Conservation (phyloP, 2,113 vertebrate genomes). For the Eolophus roseicapilla region DNA sequence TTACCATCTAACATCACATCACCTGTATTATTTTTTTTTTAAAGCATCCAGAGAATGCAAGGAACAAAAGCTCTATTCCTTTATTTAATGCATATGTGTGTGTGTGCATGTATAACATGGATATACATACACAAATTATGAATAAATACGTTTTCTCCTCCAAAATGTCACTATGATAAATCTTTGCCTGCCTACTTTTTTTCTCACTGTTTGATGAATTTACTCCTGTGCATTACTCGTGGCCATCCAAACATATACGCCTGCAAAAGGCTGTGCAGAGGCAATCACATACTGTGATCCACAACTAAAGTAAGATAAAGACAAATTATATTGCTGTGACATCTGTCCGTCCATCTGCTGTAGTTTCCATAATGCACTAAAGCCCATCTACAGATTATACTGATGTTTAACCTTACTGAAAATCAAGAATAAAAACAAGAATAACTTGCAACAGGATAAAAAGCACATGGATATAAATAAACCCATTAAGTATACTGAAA, state of each 20-base stretch:
- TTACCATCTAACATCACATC: background rate
- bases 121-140: background rate
- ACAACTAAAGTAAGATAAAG: slow-evolving; percentile 56
- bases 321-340: slow-evolving; percentile 72
- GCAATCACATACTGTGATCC: slow-evolving; percentile 48
- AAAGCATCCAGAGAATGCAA: background rate
- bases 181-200: background rate
- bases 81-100: background rate
- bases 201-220: slow-evolving; percentile 5
- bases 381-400: slow-evolving; percentile 57
- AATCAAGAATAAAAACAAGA: background rate
- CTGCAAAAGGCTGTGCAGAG: slow-evolving; percentile 62
- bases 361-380: slow-evolving; percentile 57
- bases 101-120: background rate
- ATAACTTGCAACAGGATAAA: slow-evolving; percentile 27
- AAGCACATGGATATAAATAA: background rate
- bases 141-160: background rate
- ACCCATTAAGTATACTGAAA: background rate
- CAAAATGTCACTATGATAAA: background rate
- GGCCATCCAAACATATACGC: slow-evolving; percentile 9
- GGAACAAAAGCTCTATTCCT: background rate
- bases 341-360: slow-evolving; percentile 78
- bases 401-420: slow-evolving; percentile 39
- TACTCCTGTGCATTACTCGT: background rate
- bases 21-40: background rate